Evolutionary conservation across 1,140 invertebrate species (phyloP).

Genomic region (Drosophila bipectinata): DNA sequence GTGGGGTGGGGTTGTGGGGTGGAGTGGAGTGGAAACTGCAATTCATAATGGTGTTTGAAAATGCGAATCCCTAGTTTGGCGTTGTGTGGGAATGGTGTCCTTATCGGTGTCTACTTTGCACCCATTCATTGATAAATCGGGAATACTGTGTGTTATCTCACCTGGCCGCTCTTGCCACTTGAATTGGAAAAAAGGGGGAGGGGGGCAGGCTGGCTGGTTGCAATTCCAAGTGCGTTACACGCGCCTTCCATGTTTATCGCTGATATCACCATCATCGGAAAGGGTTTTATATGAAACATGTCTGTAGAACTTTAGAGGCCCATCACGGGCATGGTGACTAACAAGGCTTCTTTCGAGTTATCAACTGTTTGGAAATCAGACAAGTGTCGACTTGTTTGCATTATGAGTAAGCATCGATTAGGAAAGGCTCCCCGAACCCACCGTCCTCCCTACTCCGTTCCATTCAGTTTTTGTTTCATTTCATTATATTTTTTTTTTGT

Average conservation of each 20-base stretch:
- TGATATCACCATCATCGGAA: constrained; percentile 33
- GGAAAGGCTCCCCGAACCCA: constrained; percentile 24
- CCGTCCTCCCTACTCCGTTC: background rate
- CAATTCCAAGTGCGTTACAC: constrained; percentile 32
- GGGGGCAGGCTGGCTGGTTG: constrained; percentile 8
- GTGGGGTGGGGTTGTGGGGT: too few relatives aligned
- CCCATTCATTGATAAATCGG: constrained; percentile 71
- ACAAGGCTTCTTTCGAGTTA: constrained; percentile 51
- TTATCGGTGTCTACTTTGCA: constrained; percentile 61
- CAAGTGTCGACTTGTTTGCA: constrained; percentile 67
- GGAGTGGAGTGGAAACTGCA: constrained; percentile 26
- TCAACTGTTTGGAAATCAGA: constrained; percentile 78
- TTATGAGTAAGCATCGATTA: constrained; percentile 71
- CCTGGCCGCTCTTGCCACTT: constrained; percentile 11
- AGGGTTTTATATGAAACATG: background rate
- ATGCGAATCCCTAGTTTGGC: constrained; percentile 21
- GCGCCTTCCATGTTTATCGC: constrained; percentile 44
- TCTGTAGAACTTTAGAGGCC: too few relatives aligned
- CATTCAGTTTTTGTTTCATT: background rate
- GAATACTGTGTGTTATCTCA: constrained; percentile 8
- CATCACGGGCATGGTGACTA: constrained; percentile 43
- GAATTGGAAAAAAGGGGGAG: constrained; percentile 15
- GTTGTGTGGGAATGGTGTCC: constrained; percentile 1
- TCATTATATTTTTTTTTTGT: background rate
- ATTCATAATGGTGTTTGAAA: constrained; percentile 31